A percentile compares a stretch with the other conserved stretches of the same genome.
phyloP scores from a whole-genome alignment of 2,888 invertebrate genomes.

The Dasypogon diadema region DNA sequence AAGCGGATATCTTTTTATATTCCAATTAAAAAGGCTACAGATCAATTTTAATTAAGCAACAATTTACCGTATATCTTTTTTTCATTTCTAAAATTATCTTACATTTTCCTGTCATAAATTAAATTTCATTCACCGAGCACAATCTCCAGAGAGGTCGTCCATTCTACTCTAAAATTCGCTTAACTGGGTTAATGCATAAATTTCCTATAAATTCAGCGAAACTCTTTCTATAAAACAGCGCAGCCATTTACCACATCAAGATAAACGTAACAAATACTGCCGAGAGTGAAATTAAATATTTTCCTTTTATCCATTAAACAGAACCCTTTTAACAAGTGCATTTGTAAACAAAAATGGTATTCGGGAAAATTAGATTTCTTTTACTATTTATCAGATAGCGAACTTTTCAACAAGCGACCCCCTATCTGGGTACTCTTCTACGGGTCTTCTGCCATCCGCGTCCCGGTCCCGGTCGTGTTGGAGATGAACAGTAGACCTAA shows the following conservation, averaged over 20 bases:
- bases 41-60: too few species aligned
- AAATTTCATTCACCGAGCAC: not conserved
- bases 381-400: conserved; percentile 34
- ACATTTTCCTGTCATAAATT: too few species aligned
- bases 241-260: conserved; percentile 37
- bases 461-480: not conserved
- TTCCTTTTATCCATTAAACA: conserved; percentile 37
- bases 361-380: conserved; percentile 43
- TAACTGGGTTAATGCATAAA: conserved; percentile 39
- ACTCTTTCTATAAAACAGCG: not conserved
- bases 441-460: too few species aligned
- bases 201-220: conserved; percentile 29
- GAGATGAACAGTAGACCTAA: conserved; percentile 23
- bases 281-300: conserved; percentile 42
- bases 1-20: too few species aligned
- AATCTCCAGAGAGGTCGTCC: conserved; percentile 16
- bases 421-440: too few species aligned
- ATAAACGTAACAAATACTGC: conserved; percentile 28
- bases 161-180: conserved; percentile 18
- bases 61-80: too few species aligned
- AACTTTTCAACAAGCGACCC: conserved; percentile 35
- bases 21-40: too few species aligned
- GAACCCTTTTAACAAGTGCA: conserved; percentile 49
- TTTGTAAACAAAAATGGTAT: conserved; percentile 42
- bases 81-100: too few species aligned